Evolutionary conservation across 2,797 vertebrate genomes (phyloP), one percentile per base, ranked within the genome.

Genomic region (Chaetophractus vellerosus): DNA sequence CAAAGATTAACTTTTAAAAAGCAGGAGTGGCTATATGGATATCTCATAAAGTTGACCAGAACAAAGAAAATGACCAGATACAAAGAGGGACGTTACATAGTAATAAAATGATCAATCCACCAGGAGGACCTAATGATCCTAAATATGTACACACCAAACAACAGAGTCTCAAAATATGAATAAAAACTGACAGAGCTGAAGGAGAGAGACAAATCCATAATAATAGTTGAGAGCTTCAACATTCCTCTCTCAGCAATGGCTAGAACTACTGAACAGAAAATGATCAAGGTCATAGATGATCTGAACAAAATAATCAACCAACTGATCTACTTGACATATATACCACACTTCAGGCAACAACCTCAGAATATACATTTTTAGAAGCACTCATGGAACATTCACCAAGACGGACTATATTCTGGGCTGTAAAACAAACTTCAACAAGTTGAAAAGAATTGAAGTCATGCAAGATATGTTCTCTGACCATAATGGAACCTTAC

Each of bases 231-330:
- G 36, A 36, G 16, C 26, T 45, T 75, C 21, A 74, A 52, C 52
- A 55, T 16, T 18, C 2, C 9, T 14, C 26, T 41, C 26, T 64
- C 21, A 21, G 52, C 52, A 4, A 19, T 6, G 18, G 52, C 38
- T 16, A 52, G 33, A 26, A 24, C 12, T 24, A 61, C n/a, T 1
- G 48, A 52, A 16, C 36, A 68, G 16, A 36, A 31, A 10, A 6
- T 52, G 1, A 15, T 6, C 12, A 0, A 6, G 45, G 23, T 14
- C 21, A 36, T 3, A 14, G 0, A 12, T 1, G 16, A 63, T 24
- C 59, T 66, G 28, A 59, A 45, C 6, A 33, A n/a, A 6, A 15
- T 5, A 57, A 23, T 57, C 28, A 24, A 50, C 2, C 63, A 33
- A n/a, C 45, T 21, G 48, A 10, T 11, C 28, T 21, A 14, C 19